These are phyloP conservation scores for Axea sp. DNA, from an alignment of 2,888 invertebrate genomes.

Conservation along the genomic window DNA sequence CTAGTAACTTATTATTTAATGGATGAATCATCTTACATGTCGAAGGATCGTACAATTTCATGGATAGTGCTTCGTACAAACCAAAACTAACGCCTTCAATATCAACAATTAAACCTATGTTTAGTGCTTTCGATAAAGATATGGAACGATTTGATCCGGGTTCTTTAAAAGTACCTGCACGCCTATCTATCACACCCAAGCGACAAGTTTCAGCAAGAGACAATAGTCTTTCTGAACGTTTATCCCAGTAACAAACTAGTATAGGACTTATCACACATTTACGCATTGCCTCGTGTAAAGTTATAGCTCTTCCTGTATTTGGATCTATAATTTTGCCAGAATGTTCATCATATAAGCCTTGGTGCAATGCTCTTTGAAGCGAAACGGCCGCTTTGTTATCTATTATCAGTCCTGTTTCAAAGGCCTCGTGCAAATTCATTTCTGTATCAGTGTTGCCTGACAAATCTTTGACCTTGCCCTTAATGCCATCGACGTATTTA, in stretches of 20 bases:
- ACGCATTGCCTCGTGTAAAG: slow-evolving; percentile 90
- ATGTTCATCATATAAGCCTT: slow-evolving; percentile 90
- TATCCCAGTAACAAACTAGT: slow-evolving; percentile 90
- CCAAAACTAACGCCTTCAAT: slow-evolving; percentile 91
- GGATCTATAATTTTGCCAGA: slow-evolving; percentile 92
- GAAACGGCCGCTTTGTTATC: slow-evolving; percentile 91
- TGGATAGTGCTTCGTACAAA: slow-evolving; percentile 88
- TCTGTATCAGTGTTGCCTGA: slow-evolving; percentile 83
- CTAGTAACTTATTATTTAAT: slow-evolving; percentile 86
- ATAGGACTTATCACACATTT: slow-evolving; percentile 89
- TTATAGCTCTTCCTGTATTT: slow-evolving; percentile 87
- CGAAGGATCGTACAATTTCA: slow-evolving; percentile 87
- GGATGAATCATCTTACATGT: slow-evolving; percentile 88
- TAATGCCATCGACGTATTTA: slow-evolving; percentile 87
- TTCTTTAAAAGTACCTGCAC: slow-evolving; percentile 88
- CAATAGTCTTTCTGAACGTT: slow-evolving; percentile 85
- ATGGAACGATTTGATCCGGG: slow-evolving; percentile 85
- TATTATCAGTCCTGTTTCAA: slow-evolving; percentile 88
- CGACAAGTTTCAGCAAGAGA: slow-evolving; percentile 90
- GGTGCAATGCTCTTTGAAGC: slow-evolving; percentile 90
- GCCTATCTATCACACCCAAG: slow-evolving; percentile 88
- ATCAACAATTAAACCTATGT: slow-evolving; percentile 89
- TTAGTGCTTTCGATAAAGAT: slow-evolving; percentile 87
- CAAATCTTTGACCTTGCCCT: slow-evolving; percentile 86
- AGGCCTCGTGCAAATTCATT: slow-evolving; percentile 87